phyloP scores from a whole-genome alignment of 2,888 invertebrate species.

The Agriotes lineatus region DNA sequence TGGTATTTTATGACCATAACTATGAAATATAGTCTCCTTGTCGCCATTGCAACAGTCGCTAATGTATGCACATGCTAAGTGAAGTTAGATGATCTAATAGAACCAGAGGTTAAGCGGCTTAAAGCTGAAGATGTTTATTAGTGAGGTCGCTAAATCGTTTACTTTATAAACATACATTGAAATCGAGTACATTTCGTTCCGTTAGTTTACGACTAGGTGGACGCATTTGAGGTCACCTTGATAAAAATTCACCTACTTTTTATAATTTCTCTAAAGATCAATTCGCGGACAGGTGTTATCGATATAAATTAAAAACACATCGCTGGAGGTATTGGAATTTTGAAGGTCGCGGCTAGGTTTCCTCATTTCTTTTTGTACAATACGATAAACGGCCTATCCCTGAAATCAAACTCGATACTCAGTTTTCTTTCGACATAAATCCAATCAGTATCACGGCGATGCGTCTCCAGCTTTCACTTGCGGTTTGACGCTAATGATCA shows the following conservation, averaged over 20 bases:
- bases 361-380: too few species aligned
- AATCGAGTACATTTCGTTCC: not conserved
- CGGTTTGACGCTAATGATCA: not conserved
- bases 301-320: not conserved
- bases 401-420: too few species aligned
- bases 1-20: not conserved
- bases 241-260: constrained; percentile 26
- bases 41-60: not conserved
- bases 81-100: too few species aligned
- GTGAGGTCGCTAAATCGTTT: too few species aligned
- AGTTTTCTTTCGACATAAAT: not conserved
- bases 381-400: too few species aligned
- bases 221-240: constrained; percentile 17
- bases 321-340: not conserved
- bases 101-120: too few species aligned
- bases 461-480: constrained; percentile 16
- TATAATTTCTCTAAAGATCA: constrained; percentile 19
- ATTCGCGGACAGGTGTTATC: not conserved
- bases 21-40: not conserved
- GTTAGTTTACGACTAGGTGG: not conserved
- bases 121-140: too few species aligned
- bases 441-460: not conserved
- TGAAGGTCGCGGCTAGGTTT: too few species aligned
- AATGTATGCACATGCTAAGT: too few species aligned
- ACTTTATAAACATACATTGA: not conserved